phyloP scores from a whole-genome alignment of 2,113 vertebrate genomes.

The Nothocercus nigrocapillus region DNA sequence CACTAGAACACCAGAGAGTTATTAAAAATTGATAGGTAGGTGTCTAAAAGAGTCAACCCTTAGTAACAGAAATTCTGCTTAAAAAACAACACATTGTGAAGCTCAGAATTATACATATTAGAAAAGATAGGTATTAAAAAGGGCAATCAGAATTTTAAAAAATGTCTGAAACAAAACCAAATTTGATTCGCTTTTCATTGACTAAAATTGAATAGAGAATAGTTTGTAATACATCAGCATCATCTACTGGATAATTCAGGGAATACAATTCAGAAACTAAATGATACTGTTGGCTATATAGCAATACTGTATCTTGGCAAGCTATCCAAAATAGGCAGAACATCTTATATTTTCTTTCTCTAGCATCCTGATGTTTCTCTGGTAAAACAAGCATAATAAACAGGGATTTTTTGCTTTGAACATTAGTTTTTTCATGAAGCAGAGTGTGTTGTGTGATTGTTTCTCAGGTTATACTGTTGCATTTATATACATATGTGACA shows the following conservation, averaged over 20 bases:
- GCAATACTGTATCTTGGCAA: neutral
- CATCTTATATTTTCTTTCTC: neutral
- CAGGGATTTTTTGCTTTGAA: neutral
- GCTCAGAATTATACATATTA: neutral
- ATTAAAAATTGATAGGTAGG: neutral
- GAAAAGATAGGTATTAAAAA: neutral
- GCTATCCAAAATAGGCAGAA: neutral
- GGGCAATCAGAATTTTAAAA: fast-evolving
- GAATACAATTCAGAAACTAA: neutral
- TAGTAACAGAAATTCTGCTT: neutral
- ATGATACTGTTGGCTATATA: neutral
- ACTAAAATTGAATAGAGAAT: neutral
- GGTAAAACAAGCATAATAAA: neutral
- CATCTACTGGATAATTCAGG: constrained; percentile 59
- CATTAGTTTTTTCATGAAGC: neutral
- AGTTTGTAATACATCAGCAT: constrained; percentile 29
- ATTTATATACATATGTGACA: neutral
- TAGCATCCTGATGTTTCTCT: neutral
- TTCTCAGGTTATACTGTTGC: neutral
- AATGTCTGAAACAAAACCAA: neutral
- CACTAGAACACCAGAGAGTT: neutral
- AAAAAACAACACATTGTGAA: neutral
- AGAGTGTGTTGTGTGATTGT: neutral
- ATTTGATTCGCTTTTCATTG: neutral
- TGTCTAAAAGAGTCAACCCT: neutral